Conservation (phyloP, 2,113 vertebrate genomes). For the Sciurus niger region DNA sequence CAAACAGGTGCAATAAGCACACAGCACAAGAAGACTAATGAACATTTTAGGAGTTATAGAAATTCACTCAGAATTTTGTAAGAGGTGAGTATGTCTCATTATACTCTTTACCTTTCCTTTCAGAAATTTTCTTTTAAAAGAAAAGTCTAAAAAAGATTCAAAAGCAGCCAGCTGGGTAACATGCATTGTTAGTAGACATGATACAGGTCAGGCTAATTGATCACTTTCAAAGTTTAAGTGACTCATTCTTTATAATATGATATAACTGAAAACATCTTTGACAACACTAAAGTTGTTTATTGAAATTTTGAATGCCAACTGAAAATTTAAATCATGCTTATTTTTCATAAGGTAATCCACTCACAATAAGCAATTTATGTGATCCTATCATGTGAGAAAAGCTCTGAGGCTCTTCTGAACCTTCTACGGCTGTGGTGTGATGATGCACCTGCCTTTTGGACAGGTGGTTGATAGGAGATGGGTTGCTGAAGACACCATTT, state of each 20-base stretch:
- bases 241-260: slow-evolving; percentile 65
- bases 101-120: slow-evolving; percentile 74
- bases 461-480: neutral
- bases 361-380: slow-evolving; percentile 77
- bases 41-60: slow-evolving; percentile 66
- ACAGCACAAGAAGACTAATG: slow-evolving; percentile 76
- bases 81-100: slow-evolving; percentile 70
- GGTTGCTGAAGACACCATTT: slow-evolving; percentile 44
- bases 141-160: neutral
- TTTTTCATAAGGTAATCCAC: slow-evolving; percentile 73
- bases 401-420: slow-evolving; percentile 59
- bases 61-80: slow-evolving; percentile 70
- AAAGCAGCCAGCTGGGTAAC: slow-evolving; percentile 67
- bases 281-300: slow-evolving; percentile 60
- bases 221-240: slow-evolving; percentile 78
- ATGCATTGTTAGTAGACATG: slow-evolving; percentile 51
- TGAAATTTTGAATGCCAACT: slow-evolving; percentile 68
- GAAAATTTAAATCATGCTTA: slow-evolving; percentile 79
- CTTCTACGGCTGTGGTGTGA: slow-evolving; percentile 7
- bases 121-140: slow-evolving; percentile 43
- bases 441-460: slow-evolving; percentile 72
- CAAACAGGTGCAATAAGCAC: slow-evolving; percentile 65
- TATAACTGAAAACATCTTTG: slow-evolving; percentile 68
- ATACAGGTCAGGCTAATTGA: slow-evolving; percentile 73
- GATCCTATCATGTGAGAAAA: slow-evolving; percentile 70